phyloP scores from a whole-genome alignment of 2,797 vertebrate genomes.

The Pelochelys cantorii region DNA sequence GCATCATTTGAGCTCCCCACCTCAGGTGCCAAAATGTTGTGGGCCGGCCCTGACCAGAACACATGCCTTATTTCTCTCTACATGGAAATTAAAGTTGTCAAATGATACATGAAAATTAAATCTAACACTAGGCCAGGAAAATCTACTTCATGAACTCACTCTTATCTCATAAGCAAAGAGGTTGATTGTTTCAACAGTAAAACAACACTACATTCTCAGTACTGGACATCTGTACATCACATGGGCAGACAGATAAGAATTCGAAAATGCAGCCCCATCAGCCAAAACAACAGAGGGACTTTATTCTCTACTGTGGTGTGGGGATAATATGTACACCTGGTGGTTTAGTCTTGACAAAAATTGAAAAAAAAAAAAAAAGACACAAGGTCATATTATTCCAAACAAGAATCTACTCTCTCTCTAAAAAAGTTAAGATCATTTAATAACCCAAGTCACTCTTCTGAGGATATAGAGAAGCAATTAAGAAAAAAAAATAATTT shows the following conservation, averaged over 20 bases:
- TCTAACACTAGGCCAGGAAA: neutral
- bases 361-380: neutral
- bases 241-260: neutral
- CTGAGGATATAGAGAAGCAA: neutral
- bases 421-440: neutral
- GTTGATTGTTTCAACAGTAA: neutral
- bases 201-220: neutral
- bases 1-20: too few relatives aligned
- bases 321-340: neutral
- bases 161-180: neutral
- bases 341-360: neutral
- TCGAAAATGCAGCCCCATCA: neutral
- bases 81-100: neutral
- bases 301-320: neutral
- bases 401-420: neutral
- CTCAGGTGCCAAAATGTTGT: too few relatives aligned
- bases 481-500: neutral
- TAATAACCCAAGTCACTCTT: neutral
- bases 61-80: neutral
- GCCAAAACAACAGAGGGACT: neutral
- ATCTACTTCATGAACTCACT: neutral
- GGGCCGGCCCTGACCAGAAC: neutral
- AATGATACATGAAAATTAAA: neutral
- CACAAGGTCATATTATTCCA: neutral
- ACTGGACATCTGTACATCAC: neutral